phyloP scores from a whole-genome alignment of 92 coral and sea anemone genomes.

The Siderastrea siderea region DNA sequence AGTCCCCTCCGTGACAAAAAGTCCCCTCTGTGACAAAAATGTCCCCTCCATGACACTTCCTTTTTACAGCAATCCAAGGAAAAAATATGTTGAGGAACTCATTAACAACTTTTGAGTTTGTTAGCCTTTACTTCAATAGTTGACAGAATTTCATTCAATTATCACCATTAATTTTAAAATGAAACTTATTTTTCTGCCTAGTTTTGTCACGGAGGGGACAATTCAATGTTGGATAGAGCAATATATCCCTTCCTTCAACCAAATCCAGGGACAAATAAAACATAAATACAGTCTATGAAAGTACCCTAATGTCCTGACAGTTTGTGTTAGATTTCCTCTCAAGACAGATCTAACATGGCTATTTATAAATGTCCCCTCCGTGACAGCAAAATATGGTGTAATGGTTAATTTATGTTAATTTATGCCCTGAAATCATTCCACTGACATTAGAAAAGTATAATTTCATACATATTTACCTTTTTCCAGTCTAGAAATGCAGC shows the following conservation, averaged over 20 bases:
- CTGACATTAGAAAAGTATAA: neutral
- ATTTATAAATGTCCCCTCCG: neutral
- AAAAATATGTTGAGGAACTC: too few relatives aligned
- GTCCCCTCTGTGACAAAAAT: neutral
- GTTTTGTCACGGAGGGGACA: conserved; percentile 5
- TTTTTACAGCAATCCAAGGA: neutral
- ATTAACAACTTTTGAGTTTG: neutral
- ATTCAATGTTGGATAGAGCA: neutral
- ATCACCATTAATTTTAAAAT: neutral
- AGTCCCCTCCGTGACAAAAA: too few relatives aligned
- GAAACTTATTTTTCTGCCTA: neutral
- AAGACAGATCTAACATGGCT: neutral
- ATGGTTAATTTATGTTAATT: neutral
- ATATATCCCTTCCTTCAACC: neutral
- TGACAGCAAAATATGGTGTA: neutral
- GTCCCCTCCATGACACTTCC: neutral
- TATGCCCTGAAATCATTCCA: neutral
- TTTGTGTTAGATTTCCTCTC: neutral
- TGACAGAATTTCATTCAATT: neutral
- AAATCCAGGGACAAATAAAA: neutral
- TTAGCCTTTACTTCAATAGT: neutral
- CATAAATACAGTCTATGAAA: neutral
- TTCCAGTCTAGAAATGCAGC: neutral
- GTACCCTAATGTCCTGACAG: neutral
- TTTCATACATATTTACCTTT: neutral